Base-by-base conservation (phyloP, 2,888 invertebrate species). In the Hoplodrina blanda region DNA sequence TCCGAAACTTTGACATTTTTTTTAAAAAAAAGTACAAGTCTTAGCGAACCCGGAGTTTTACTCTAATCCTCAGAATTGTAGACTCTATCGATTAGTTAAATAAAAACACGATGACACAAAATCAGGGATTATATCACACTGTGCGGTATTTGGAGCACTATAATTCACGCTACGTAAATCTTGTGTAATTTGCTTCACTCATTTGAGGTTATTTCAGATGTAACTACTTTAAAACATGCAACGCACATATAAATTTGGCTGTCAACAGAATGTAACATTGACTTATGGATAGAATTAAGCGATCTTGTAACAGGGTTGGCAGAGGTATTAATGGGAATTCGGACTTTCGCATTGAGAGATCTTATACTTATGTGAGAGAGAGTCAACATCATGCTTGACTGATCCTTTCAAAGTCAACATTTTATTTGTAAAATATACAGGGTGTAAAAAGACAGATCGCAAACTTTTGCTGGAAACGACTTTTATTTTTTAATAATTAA, bases 201-300 rank as follows among this genome's bases (percentile, higher is more conserved):
- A 61, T 76, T 69, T 69, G 83, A 62, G 46, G 71, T 73, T 80
- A 77, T 78, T 83, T 81, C 67, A 78, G 70, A 78, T 69, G 53
- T 61, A 81, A 73, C 63, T 53, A 81, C 70, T 66, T 62, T 65
- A 20, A 62, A 78, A 63, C 67, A 73, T 73, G 67, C 70, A 53
- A 61, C 11, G 52, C 20, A 46, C 33, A 62, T 60, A 30, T 50
- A 65, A 63, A 70, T 61, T 67, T 44, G 44, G 53, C 52, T 62
- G 49, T 55, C 61, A 59, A 62, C 56, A 49, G 20, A 63, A 62
- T 63, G 52, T 46, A 54, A 17, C 49, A 59, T 56, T 63, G 53
- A 71, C 62, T 76, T 70, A 55, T 56, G 53, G 33, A 56, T 13
- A 37, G 19, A 56, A 53, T 61, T 7, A 54, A 49, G 49, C 15